These are phyloP conservation scores for Catharus bicknelli DNA, from an alignment of 2,113 vertebrate genomes.

Conservation along the genomic window DNA sequence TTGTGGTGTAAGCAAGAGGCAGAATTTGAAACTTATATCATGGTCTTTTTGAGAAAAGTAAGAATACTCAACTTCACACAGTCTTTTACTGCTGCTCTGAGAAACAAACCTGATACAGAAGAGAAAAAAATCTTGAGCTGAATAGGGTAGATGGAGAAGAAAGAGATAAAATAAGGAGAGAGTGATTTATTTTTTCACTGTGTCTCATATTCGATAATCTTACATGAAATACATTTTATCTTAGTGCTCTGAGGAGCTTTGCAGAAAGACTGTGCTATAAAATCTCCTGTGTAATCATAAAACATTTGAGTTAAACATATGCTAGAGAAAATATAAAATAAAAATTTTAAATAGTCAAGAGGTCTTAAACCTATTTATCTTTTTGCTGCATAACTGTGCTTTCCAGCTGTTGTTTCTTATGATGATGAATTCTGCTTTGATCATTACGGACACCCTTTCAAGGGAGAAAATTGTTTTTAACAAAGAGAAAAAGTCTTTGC, in stretches of 20 bases:
- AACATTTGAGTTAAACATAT: not conserved
- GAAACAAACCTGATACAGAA: not conserved
- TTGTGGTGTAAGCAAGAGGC: not conserved
- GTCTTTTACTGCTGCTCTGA: not conserved
- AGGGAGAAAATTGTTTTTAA: not conserved
- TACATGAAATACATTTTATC: constrained; percentile 1
- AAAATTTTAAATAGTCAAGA: constrained; percentile 4
- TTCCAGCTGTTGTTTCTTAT: not conserved
- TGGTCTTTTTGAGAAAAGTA: not conserved
- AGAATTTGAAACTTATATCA: not conserved
- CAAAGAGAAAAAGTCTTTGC: not conserved
- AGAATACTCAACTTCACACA: not conserved
- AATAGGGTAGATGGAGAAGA: not conserved
- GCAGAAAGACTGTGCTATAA: not conserved
- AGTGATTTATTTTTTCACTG: constrained; percentile 27
- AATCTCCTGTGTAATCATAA: not conserved
- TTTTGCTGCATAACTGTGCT: not conserved
- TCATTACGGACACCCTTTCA: not conserved
- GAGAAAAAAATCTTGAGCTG: not conserved
- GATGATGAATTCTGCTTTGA: not conserved
- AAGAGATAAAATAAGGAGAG: not conserved
- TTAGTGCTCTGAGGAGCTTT: not conserved
- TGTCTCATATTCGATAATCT: not conserved
- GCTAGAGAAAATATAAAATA: not conserved
- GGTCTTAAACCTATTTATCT: not conserved